These are phyloP conservation scores for Conus ventricosus DNA, from an alignment of 1,140 invertebrate genomes.

Conservation along the genomic window DNA sequence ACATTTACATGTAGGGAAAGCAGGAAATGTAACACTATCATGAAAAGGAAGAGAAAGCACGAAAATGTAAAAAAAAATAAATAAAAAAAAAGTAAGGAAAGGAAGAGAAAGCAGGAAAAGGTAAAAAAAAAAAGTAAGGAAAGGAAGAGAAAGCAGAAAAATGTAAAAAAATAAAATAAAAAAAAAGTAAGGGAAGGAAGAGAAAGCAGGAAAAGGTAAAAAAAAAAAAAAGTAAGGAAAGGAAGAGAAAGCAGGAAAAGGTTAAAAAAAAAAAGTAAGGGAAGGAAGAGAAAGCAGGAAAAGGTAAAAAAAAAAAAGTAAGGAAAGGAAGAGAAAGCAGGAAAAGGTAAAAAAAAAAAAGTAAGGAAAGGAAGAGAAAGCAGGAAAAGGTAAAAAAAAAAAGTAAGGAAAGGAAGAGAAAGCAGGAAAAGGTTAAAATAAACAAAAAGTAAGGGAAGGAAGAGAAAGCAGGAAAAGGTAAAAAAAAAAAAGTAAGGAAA, in stretches of 20 bases:
- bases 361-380: neutral
- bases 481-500: no score
- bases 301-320: neutral
- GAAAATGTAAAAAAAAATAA: neutral
- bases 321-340: neutral
- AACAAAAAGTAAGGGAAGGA: neutral
- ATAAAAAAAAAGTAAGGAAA: neutral
- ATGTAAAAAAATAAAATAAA: no score
- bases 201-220: neutral
- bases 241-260: neutral
- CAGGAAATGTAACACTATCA: no score
- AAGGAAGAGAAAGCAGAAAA: neutral
- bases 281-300: neutral
- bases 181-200: neutral
- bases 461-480: neutral
- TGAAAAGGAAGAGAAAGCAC: neutral
- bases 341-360: neutral
- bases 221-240: neutral
- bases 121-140: neutral
- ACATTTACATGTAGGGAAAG: no score
- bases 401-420: neutral
- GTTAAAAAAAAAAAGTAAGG: no score
- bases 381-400: neutral
- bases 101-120: neutral
- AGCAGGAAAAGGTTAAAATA: neutral